A percentile compares a stretch with the other conserved stretches of the same genome.
These are phyloP conservation scores for Caenorhabditis sp. DNA, from an alignment of 2,888 invertebrate species.

Conservation along the genomic window DNA sequence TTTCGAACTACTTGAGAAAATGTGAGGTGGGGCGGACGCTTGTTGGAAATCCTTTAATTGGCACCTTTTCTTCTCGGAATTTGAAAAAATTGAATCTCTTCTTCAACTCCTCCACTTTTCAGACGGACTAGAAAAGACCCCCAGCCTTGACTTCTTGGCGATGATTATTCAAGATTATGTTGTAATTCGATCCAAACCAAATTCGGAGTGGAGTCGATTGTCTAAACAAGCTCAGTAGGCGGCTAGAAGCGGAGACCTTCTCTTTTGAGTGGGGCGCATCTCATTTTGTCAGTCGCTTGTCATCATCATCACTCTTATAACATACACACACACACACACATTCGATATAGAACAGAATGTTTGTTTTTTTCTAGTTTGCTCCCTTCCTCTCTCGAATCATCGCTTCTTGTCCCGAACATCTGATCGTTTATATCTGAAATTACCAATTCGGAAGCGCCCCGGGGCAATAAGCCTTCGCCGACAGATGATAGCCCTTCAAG, in stretches of 20 bases:
- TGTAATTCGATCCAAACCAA: constrained; percentile 34
- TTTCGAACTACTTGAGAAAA: constrained; percentile 3
- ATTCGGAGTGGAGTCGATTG: constrained; percentile 27
- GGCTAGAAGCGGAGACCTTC: constrained; percentile 27
- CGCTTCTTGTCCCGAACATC: not conserved
- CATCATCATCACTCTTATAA: too few species aligned
- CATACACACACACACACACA: too few species aligned
- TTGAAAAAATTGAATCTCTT: not conserved
- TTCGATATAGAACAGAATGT: too few species aligned
- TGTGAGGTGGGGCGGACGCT: constrained; percentile 6
- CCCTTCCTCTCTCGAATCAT: not conserved
- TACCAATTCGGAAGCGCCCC: too few species aligned
- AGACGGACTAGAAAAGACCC: not conserved
- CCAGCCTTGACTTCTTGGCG: not conserved
- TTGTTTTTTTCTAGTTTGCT: not conserved
- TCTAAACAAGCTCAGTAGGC: constrained; percentile 6
- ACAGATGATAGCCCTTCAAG: constrained; percentile 3
- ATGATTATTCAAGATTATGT: constrained; percentile 51
- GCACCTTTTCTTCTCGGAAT: not conserved
- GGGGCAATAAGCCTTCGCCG: not conserved
- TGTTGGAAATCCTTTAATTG: constrained; percentile 4
- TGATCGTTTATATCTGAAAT: too few species aligned
- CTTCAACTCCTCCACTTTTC: not conserved
- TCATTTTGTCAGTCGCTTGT: not conserved
- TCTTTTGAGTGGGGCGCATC: constrained; percentile 21